Base-by-base conservation (phyloP, 2,888 invertebrate genomes). In the Pyrrhosoma nymphula region DNA sequence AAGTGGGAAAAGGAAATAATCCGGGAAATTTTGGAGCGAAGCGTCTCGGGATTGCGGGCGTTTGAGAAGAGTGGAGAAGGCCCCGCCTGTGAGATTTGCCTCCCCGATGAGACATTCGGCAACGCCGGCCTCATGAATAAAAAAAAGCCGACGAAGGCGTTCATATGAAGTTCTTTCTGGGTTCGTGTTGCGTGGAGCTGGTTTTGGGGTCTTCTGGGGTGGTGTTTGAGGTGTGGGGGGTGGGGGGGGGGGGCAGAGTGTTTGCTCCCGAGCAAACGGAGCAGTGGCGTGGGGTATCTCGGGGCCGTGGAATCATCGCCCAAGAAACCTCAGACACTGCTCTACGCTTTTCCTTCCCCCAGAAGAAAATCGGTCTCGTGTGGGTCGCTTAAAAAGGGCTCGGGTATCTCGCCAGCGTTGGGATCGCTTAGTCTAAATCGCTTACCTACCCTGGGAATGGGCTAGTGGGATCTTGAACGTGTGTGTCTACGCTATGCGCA, bases 121-220 rank as follows among this genome's bases (percentile, higher is more conserved):
- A 69, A 69, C 69, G 30, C 39, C 16, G 47, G 39, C 18, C 93
- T 26, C 93, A 63, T 93, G 93, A 93, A 93, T 93, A 93, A 93
- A 93, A 93, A 91, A 93, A n/a, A 69, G 69, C 26, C 47, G 39
- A 39, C 18, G 56, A 90, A 90, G 56, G 90, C 93, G 39, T 69
- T 23, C 91, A 56, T 60, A 91, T 60, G 91, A 63, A 69, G 82
- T 82, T 82, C 30, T 26, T 35, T 26, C 14, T 35, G 63, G 90
- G 56, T 60, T 63, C 30, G 82, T 18, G 35, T 26, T 82, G 82
- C 82, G n/a, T 30, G 55, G 89, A 3, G 4, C 4, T n/a, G 55
- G 47, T 47, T 47, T 47, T 47, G 47, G 47, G 47, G 47, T 47
- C 47, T 47, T 4, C 47, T 47, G 47, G 8, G 47, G 4, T 47